Evolutionary conservation across 2,888 invertebrate species (phyloP), one percentile per base, ranked within the genome.

Genomic region (Caenorhabditis becei): DNA sequence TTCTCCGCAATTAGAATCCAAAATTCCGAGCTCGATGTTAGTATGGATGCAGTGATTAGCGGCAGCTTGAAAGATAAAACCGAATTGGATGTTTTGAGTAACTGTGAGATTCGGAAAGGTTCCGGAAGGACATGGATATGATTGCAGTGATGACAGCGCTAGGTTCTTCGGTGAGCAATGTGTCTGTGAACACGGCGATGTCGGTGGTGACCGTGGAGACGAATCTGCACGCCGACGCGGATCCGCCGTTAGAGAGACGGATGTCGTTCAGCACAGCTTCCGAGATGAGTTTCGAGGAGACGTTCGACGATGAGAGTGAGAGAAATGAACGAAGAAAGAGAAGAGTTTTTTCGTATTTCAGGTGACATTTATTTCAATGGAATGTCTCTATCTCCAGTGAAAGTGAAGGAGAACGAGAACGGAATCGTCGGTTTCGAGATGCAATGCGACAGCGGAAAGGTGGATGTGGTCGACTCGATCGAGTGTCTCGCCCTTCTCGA

Each of bases 221-320:
- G 16, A 61, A 53, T 53, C 35, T 75, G 75, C 61, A 75, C 24
- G 75, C 75, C 2, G 23, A 75, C 47, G 75, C 75, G 26, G 66
- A 66, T 44, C 66, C 75, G 23, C 54, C 75, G 23, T 24, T 75
- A 44, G 44, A 49, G 3, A 66, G 66, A 10, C 37, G 23, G n/a
- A 41, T 67, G 26, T 66, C 75, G 14, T 24, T 66, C 7, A 66
- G 66, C 37, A 66, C 61, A 16, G 59, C 66, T 23, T 75, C 75
- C 4, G 74, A 65, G 23, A 28, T 66, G 18, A 65, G 61, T 41
- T 24, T 8, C 26, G 54, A 41, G 41, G 41, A 37, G n/a, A 20
- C 5, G 20, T 2, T 10, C 26, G 58, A 58, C 14, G 58, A 18
- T 14, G 56, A 16, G 11, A 53, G 8, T 24, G 28, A 32, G 10